A percentile compares a stretch with the other conserved stretches of the same genome.
These are phyloP conservation scores for Archaeoteleia sp. DNA, from an alignment of 2,888 invertebrate species.

Conservation along the genomic window DNA sequence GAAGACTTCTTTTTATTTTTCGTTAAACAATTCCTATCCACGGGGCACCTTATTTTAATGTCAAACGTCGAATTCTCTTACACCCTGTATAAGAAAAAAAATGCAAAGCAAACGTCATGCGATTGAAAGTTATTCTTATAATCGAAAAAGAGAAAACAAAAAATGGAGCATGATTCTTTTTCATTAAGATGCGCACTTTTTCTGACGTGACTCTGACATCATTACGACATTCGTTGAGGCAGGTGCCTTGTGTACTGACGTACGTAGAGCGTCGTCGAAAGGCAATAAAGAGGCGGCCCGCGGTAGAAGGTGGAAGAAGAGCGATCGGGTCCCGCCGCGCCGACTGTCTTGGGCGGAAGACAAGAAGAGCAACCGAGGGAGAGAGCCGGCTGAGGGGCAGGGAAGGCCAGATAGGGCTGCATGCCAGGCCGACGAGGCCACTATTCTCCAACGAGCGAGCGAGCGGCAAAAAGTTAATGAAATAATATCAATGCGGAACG, in stretches of 20 bases:
- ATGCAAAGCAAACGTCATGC: not conserved
- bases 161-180: not conserved
- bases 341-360: constrained; percentile 40
- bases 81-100: no score
- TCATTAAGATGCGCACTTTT: constrained; percentile 6
- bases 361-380: constrained; percentile 42
- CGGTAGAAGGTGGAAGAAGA: constrained; percentile 54
- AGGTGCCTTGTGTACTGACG: constrained; percentile 58
- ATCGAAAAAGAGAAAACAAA: not conserved
- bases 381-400: constrained; percentile 33
- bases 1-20: no score
- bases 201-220: constrained; percentile 25
- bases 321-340: constrained; percentile 41
- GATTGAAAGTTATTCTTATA: not conserved
- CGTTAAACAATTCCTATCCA: no score
- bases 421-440: constrained; percentile 56
- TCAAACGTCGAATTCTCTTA: no score
- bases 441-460: constrained; percentile 63
- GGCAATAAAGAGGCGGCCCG: constrained; percentile 41
- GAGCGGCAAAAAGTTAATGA: constrained; percentile 72
- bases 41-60: no score
- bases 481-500: constrained; percentile 74
- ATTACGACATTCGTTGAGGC: constrained; percentile 57
- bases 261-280: constrained; percentile 53
- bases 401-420: constrained; percentile 52